Evolutionary conservation across 2,113 vertebrate genomes (phyloP), one percentile per base, ranked within the genome.

Genomic region (Tachysurus fulvidraco): DNA sequence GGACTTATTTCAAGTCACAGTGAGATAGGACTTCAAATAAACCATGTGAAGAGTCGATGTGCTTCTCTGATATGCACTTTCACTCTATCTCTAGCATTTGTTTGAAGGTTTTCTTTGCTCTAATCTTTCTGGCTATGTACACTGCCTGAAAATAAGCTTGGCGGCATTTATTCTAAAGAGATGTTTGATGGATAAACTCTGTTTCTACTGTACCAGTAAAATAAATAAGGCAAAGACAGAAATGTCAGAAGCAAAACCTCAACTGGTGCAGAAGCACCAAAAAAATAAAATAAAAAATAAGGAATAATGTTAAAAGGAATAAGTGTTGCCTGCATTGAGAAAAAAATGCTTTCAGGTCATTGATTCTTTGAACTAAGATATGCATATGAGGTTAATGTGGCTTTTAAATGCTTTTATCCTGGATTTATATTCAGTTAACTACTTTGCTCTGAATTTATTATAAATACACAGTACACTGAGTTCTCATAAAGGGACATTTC

Each of bases 191-290:
- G 78, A 88, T 89, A 88, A 90, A 74, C 82, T 55, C 57, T 80
- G 83, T 91, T 85, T 91, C 90, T 88, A 91, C 90, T 84, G 79
- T 84, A 87, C 85, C 85, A 88, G 91, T 90, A 90, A 81, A 83
- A 60, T 85, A 73, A 80, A 90, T 87, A 69, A 86, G 36, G 36
- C 83, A 88, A 87, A 90, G 89, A 69, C 86, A 36, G 83, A 60
- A 67, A 23, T 64, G 60, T 76, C 81, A 71, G 21, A 83, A 65
- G 52, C 23, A 76, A 86, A 81, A 81, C 36, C 28, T 86, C 52
- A 86, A 50, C 50, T 57, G 36, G 52, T 81, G 12, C 30, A 74
- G 9, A 9, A 69, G 64, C 46, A 50, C 46, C 1, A 50, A 50
- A 50, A 50, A 50, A 50, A 50, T 50, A 50, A 50, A 50, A 50